Evolutionary conservation across 2,113 vertebrate species (phyloP).

Genomic region (Strix uralensis): DNA sequence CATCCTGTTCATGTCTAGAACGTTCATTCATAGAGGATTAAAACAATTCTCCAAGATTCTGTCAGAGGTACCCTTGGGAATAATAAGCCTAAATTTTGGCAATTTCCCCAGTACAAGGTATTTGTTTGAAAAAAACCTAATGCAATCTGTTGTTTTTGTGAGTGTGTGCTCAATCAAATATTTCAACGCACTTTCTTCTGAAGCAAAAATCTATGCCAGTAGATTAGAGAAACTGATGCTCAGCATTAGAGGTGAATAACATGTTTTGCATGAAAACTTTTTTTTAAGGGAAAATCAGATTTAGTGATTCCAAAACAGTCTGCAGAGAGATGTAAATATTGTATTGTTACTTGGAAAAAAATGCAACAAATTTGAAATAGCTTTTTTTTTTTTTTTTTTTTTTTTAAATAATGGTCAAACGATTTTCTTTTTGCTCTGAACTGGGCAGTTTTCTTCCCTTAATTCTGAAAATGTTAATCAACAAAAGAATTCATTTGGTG

Average conservation of each 20-base stretch:
- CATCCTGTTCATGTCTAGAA: not conserved
- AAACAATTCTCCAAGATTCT: not conserved
- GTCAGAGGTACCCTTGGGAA: not conserved
- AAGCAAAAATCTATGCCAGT: slow-evolving; percentile 57
- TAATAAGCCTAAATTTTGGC: not conserved
- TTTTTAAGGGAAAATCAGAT: not conserved
- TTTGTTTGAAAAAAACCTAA: not conserved
- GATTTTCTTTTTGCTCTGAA: not conserved
- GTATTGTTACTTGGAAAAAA: not conserved
- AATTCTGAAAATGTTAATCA: not conserved
- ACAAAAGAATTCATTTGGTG: not conserved
- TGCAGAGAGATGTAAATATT: not conserved
- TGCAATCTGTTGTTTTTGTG: not conserved
- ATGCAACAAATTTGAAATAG: not conserved
- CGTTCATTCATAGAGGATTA: not conserved
- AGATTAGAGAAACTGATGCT: slow-evolving; percentile 54
- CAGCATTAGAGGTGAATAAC: not conserved
- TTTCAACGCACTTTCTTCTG: slow-evolving; percentile 55
- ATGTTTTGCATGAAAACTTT: not conserved
- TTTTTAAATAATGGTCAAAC: not conserved
- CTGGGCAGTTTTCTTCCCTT: not conserved
- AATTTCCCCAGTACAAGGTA: not conserved
- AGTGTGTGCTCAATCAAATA: slow-evolving; percentile 43
- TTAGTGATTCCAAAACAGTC: not conserved
- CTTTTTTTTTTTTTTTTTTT: not conserved